A percentile compares a stretch with the other conserved stretches of the same genome.
These are phyloP conservation scores for Spodoptera frugiperda DNA, from an alignment of 1,140 invertebrate genomes.

Conservation along the genomic window DNA sequence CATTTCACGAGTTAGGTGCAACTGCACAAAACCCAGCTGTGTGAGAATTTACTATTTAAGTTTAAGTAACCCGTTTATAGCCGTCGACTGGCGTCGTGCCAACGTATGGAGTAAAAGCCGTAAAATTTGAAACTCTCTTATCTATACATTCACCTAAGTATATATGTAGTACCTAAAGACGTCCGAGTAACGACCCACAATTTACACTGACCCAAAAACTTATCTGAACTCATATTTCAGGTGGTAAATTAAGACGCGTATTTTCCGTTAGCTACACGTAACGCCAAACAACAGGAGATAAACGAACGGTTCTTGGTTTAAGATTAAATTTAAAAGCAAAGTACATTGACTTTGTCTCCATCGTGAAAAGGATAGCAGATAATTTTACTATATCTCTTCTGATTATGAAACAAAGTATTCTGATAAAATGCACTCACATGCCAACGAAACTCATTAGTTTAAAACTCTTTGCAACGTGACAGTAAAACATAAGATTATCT, in stretches of 20 bases:
- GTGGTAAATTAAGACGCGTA: constrained; percentile 10
- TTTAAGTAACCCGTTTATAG: constrained; percentile 50
- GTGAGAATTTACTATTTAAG: constrained; percentile 40
- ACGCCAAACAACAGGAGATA: constrained; percentile 29
- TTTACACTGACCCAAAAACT: constrained; percentile 40
- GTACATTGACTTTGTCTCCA: background rate
- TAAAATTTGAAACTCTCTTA: constrained; percentile 38
- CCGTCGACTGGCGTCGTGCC: constrained; percentile 42
- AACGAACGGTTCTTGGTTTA: constrained; percentile 18
- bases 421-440: background rate
- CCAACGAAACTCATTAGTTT: background rate
- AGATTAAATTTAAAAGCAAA: constrained; percentile 20
- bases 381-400: background rate
- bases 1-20: constrained; percentile 15
- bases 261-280: constrained; percentile 22
- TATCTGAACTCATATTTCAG: constrained; percentile 41
- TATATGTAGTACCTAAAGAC: constrained; percentile 15
- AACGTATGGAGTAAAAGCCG: constrained; percentile 42
- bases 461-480: constrained; percentile 12
- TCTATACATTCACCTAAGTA: constrained; percentile 35
- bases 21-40: constrained; percentile 34
- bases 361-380: background rate
- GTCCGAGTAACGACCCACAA: constrained; percentile 19
- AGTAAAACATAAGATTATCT: constrained; percentile 22
- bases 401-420: background rate